Conservation (phyloP, 2,888 invertebrate species). For the Metellina segmentata region DNA sequence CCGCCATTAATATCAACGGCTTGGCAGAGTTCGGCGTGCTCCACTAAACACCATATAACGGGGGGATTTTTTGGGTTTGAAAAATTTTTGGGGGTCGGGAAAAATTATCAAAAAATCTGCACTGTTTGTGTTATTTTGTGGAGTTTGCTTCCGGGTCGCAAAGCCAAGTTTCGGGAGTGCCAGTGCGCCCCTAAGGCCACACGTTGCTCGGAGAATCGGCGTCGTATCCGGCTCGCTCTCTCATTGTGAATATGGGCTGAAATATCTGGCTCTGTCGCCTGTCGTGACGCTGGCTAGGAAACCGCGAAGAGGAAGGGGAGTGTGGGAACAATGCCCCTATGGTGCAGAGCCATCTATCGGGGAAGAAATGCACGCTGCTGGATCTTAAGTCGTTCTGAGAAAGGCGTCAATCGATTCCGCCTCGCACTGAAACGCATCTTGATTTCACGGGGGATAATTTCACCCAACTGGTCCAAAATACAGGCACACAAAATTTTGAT, state of each 20-base stretch:
- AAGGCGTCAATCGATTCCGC: not conserved
- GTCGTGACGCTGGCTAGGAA: not conserved
- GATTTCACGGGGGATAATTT: too few relatives aligned
- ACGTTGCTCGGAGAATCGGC: not conserved
- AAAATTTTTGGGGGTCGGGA: not conserved
- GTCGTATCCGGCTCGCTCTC: not conserved
- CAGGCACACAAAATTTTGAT: too few relatives aligned
- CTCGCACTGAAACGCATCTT: not conserved
- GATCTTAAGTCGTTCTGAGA: not conserved
- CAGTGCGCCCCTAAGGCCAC: not conserved
- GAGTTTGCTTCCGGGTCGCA: too few relatives aligned
- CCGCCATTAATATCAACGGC: constrained; percentile 52
- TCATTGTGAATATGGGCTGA: not conserved
- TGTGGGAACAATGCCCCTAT: constrained; percentile 9
- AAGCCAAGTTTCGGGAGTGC: not conserved
- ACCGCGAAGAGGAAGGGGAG: too few relatives aligned
- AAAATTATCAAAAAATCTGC: too few relatives aligned
- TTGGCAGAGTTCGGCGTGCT: constrained; percentile 26
- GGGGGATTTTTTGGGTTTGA: too few relatives aligned
- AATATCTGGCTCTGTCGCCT: not conserved
- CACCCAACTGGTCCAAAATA: too few relatives aligned
- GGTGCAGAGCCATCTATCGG: not conserved
- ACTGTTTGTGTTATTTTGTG: not conserved
- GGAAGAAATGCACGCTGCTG: not conserved
- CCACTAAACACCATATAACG: too few relatives aligned